Evolutionary conservation across 2,797 vertebrate species (phyloP).

Genomic region (Pygocentrus nattereri): DNA sequence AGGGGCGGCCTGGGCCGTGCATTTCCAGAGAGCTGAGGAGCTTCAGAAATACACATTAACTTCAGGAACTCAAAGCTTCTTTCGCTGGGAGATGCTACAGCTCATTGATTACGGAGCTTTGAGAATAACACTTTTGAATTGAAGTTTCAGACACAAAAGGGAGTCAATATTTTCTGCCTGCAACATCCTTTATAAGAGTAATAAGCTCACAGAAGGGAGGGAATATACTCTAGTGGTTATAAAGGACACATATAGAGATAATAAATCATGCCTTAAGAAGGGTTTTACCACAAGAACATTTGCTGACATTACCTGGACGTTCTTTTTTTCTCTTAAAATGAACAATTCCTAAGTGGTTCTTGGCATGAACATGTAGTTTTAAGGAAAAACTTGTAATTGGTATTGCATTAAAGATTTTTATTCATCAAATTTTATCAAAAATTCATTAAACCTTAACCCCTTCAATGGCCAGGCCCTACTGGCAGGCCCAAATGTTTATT

Average conservation of each 20-base stretch:
- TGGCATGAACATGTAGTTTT: no score
- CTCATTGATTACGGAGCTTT: not conserved
- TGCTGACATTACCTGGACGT: not conserved
- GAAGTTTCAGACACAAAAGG: constrained; percentile 2
- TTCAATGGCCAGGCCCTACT: no score
- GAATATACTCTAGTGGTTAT: not conserved
- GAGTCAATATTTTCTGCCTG: not conserved
- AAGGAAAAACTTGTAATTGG: no score
- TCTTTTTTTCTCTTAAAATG: not conserved
- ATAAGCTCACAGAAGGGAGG: not conserved
- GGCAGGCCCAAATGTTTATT: no score
- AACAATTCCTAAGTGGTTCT: no score
- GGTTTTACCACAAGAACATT: not conserved
- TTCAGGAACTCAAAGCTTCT: not conserved
- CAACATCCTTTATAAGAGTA: not conserved
- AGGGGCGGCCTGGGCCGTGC: no score
- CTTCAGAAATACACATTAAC: not conserved
- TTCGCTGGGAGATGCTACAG: not conserved
- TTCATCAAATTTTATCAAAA: no score
- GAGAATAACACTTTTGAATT: not conserved
- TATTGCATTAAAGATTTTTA: no score
- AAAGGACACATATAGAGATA: constrained; percentile 1
- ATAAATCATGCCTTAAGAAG: not conserved
- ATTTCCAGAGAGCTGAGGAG: not conserved
- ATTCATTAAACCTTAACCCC: no score